A percentile compares a stretch with the other conserved stretches of the same genome.
These are phyloP conservation scores for Philaethria dido DNA, from an alignment of 2,888 invertebrate genomes.

Conservation along the genomic window DNA sequence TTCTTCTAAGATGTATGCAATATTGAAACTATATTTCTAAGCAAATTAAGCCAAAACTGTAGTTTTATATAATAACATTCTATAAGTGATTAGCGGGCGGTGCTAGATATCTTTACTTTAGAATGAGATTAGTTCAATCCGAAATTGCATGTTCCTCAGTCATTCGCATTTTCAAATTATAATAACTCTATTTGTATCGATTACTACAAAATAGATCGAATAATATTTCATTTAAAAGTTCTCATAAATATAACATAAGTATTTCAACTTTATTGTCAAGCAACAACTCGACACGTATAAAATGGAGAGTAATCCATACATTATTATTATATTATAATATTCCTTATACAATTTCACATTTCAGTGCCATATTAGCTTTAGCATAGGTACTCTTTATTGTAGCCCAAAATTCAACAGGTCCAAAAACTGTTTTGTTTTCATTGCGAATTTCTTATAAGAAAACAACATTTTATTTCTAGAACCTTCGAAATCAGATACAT, in stretches of 20 bases:
- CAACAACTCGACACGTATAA: conserved; percentile 12
- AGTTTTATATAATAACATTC: conserved; percentile 8
- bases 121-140: not conserved
- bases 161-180: conserved; percentile 18
- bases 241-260: conserved; percentile 27
- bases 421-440: not conserved
- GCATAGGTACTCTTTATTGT: not conserved
- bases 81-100: conserved; percentile 21
- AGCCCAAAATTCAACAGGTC: conserved; percentile 15
- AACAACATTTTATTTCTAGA: not conserved
- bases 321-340: conserved; percentile 7
- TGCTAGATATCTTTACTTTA: conserved; percentile 9
- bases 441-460: not conserved
- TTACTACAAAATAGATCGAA: conserved; percentile 22
- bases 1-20: not conserved
- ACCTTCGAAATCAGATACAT: not conserved
- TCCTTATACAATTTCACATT: conserved; percentile 10
- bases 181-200: conserved; percentile 11
- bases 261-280: conserved; percentile 19
- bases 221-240: conserved; percentile 23
- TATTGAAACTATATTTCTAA: conserved; percentile 17
- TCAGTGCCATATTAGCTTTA: not conserved
- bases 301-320: not conserved
- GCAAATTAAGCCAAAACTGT: conserved; percentile 23
- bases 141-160: conserved; percentile 1